A percentile compares a stretch with the other conserved stretches of the same genome.
phyloP scores from a whole-genome alignment of 2,113 vertebrate species.

The Thamnophis sirtalis region DNA sequence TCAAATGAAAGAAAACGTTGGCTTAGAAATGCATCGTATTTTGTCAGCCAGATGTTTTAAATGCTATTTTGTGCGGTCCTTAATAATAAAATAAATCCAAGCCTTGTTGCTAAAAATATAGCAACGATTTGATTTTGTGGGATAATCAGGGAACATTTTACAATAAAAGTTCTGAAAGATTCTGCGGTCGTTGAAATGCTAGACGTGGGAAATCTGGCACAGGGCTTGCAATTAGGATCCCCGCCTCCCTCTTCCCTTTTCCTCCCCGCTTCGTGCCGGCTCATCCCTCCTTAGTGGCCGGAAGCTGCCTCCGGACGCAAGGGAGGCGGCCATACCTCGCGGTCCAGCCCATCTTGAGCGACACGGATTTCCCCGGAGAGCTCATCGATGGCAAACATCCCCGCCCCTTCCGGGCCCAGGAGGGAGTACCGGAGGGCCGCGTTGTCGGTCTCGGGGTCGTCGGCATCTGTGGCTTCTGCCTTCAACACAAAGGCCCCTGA shows the following conservation, averaged over 20 bases:
- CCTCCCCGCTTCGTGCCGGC: neutral
- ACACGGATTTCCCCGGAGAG: constrained; percentile 85
- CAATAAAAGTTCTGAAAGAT: neutral
- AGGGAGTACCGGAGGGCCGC: constrained; percentile 83
- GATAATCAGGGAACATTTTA: neutral
- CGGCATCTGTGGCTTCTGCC: constrained; percentile 80
- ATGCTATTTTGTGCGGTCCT: neutral
- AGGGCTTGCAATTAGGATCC: neutral
- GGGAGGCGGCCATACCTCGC: constrained; percentile 71
- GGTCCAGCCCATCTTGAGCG: constrained; percentile 81
- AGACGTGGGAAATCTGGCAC: neutral
- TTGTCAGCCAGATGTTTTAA: neutral
- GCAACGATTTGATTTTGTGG: neutral
- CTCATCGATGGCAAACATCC: constrained; percentile 86
- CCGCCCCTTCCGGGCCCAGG: constrained; percentile 72
- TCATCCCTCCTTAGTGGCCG: neutral
- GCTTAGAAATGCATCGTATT: neutral
- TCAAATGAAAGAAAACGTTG: neutral
- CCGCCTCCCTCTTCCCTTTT: fast-evolving
- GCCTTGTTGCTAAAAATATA: neutral
- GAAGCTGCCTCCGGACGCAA: neutral
- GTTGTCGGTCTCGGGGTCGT: constrained; percentile 89
- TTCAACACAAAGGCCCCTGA: constrained; percentile 85
- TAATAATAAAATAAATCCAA: neutral
- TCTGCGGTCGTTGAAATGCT: neutral